Evolutionary conservation across 2,888 invertebrate species (phyloP), one percentile per base, ranked within the genome.

Genomic region (Kuschelorhynchus macadamiae): DNA sequence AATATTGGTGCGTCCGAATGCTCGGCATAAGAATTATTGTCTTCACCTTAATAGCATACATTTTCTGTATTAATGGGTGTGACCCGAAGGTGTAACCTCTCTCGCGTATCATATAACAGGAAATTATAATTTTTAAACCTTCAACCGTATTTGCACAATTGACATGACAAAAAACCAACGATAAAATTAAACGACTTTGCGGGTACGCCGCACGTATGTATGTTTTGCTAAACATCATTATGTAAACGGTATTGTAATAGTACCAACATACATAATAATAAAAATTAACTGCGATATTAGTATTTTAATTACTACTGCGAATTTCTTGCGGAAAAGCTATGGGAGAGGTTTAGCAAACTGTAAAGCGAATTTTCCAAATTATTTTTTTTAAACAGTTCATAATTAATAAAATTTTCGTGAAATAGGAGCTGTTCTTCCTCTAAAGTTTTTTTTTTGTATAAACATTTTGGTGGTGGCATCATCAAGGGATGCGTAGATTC

Each of bases 211-310:
- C 16, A 42, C 4, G 11, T 42, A 42, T 17, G 9, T 18, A 16
- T 41, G 25, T 32, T 57, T 57, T 57, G 33, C 44, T 46, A 12
- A 46, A 8, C 46, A 33, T 57, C 46, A 57, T 57, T 57, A 57
- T 57, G 56, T 57, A 44, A 57, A 57, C 56, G 30, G 46, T 44
- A 57, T 57, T 44, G 56, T 57, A 57, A 57, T 57, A 57, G 56
- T 57, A 57, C 56, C 56, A 57, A 57, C 56, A 57, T 57, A 57
- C 56, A 46, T 46, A 57, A 33, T 46, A 46, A 57, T 57, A 57
- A 57, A 57, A 57, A 57, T 57, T 57, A 57, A 57, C 56, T 57
- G 33, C 46, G 20, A 57, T 57, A 57, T 57, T 57, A 57, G 42
- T 57, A 46, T 57, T 57, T 46, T 57, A 57, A 57, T 44, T 57